Conservation (phyloP, 2,797 vertebrate genomes). For the Myotis vivesi region DNA sequence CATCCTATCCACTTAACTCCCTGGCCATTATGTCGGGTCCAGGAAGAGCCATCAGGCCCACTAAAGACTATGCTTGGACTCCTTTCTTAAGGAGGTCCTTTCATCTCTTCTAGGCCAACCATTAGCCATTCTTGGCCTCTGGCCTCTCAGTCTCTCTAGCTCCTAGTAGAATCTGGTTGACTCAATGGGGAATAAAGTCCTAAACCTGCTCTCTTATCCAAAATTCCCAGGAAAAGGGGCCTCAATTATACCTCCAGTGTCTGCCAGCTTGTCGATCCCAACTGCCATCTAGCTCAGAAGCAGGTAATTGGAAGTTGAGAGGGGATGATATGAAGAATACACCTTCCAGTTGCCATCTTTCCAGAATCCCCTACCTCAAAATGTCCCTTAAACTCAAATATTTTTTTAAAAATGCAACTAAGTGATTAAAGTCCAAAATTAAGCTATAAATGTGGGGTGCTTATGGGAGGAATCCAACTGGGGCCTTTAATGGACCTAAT, state of each 20-base stretch:
- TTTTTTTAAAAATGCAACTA: neutral
- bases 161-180: neutral
- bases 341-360: neutral
- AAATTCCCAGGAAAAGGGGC: neutral
- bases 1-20: neutral
- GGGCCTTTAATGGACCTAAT: neutral
- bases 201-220: neutral
- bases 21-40: neutral
- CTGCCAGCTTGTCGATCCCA: neutral
- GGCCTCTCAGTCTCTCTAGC: neutral
- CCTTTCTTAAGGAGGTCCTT: neutral
- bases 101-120: neutral
- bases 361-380: neutral
- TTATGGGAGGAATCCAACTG: neutral
- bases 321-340: neutral
- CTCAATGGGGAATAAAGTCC: neutral
- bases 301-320: neutral
- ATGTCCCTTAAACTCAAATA: neutral
- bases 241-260: neutral
- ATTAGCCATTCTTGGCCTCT: neutral
- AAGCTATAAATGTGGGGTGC: neutral
- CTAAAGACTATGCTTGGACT: neutral
- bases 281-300: neutral
- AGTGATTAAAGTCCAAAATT: slow-evolving; percentile 3
- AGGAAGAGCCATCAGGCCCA: neutral